These are phyloP conservation scores for Poliocrania exsul DNA, from an alignment of 2,797 vertebrate genomes.

Conservation along the genomic window DNA sequence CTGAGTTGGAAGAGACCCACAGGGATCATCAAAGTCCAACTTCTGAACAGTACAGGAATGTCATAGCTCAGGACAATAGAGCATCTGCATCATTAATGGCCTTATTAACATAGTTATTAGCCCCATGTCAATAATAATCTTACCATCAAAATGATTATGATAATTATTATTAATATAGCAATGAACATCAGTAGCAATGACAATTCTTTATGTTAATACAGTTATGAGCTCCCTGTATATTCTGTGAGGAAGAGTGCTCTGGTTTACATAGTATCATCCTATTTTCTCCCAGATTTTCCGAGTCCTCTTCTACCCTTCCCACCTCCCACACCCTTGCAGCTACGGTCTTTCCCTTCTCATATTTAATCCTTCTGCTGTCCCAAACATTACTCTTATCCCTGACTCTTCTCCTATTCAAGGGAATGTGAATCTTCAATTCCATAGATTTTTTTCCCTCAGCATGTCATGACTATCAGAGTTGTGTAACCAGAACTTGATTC, in stretches of 20 bases:
- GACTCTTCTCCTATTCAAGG: neutral
- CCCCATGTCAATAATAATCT: neutral
- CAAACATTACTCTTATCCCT: neutral
- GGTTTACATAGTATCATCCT: neutral
- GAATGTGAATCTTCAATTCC: neutral
- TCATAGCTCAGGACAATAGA: neutral
- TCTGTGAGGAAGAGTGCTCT: neutral
- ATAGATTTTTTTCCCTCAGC: neutral
- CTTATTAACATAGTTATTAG: neutral
- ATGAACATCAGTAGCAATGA: neutral
- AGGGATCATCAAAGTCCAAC: neutral
- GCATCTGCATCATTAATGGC: neutral
- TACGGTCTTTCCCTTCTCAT: neutral
- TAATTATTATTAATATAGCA: neutral
- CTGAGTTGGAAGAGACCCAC: neutral
- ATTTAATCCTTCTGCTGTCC: neutral
- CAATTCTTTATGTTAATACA: neutral
- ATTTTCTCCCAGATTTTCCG: neutral
- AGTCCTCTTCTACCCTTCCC: neutral
- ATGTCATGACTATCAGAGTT: neutral
- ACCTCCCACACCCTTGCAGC: rapidly evolving
- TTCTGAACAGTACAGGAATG: neutral
- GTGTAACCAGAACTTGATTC: neutral
- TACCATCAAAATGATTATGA: neutral
- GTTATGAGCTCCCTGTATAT: neutral